Base-by-base conservation (phyloP, 2,888 invertebrate genomes). In the Acholoe squamosa region DNA sequence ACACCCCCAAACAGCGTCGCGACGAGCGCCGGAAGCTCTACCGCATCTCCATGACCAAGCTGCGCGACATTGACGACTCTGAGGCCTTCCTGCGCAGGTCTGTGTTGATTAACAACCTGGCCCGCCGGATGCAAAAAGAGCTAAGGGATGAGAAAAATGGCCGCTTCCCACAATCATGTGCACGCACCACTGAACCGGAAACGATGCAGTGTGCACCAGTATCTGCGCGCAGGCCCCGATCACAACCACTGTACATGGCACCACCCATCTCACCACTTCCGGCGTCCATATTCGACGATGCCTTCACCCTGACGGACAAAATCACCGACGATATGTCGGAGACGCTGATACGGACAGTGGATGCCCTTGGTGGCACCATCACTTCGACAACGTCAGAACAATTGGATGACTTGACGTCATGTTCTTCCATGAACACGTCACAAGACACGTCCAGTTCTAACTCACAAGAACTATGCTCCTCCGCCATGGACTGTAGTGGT, bases 31-130 rank as follows among this genome's bases (percentile, higher is more conserved):
- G 98, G 95, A 97, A 98, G 94, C 97, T 98, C 95, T 97, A 98
- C 94, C 98, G 98, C 96, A 97, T 98, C 94, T 98, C 98, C 95
- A 97, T 98, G 89, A 97, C 97, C 95, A 98, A 98, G 96, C 96
- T 98, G 93, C 97, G 98, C 95, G 97, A 97, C 94, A 98, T 98
- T 94, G 98, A 98, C 95, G 98, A 98, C 95, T 98, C 98, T 0
- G 98, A 98, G 95, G 97, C 97, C 28, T 98, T 98, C 95, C 96
- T 98, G 89, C 97, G 98, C 90, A 97, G 98, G 91, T 98, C 98
- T 91, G 98, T 98, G 31, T 97, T 98, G 95, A 98, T 98, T 95
- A 98, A 98, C 96, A 98, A 98, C 96, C 98, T 98, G 56, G 97
- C 98, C 96, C 98, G 97, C 95, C 97, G 98, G 91, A 96, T 98